Percentiles rank a stretch among this genome's conserved stretches.
These are phyloP conservation scores for Columbina picui DNA, from an alignment of 2,113 vertebrate genomes.

Conservation along the genomic window DNA sequence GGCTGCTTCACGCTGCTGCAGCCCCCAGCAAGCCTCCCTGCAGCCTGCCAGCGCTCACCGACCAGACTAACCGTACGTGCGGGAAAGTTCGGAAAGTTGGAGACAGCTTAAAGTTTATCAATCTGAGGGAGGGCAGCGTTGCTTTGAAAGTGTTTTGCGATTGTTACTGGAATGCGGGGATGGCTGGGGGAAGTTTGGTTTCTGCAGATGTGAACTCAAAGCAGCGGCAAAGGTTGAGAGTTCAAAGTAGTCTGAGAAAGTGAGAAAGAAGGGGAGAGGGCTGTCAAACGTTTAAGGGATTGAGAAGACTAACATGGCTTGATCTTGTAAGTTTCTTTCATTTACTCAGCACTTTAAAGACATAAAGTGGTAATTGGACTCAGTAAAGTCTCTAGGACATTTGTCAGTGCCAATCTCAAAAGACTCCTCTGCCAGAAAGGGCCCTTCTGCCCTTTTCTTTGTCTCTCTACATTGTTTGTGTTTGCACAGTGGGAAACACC, in stretches of 20 bases:
- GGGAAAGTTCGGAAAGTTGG: background rate
- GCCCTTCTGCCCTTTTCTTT: slow-evolving; percentile 41
- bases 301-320: slow-evolving; percentile 45
- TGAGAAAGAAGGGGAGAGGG: background rate
- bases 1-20: background rate
- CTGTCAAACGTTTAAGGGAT: slow-evolving; percentile 12
- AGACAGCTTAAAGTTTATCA: background rate
- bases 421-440: slow-evolving; percentile 5
- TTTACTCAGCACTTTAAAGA: slow-evolving; percentile 42
- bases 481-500: background rate
- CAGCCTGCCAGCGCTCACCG: background rate
- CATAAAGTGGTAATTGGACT: slow-evolving; percentile 51
- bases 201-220: slow-evolving; percentile 44
- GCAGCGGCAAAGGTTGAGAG: background rate
- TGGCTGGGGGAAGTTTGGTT: background rate
- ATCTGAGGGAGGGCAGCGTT: background rate
- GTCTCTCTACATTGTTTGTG: background rate
- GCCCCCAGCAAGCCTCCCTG: background rate
- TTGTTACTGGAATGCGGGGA: background rate
- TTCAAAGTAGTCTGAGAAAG: slow-evolving; percentile 36
- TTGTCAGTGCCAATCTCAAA: slow-evolving; percentile 28
- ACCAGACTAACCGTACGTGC: background rate
- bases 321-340: slow-evolving; percentile 62
- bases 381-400: slow-evolving; percentile 42
- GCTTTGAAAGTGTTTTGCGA: background rate